phyloP scores from a whole-genome alignment of 2,797 vertebrate species.

The Melanotaenia pygmaea region DNA sequence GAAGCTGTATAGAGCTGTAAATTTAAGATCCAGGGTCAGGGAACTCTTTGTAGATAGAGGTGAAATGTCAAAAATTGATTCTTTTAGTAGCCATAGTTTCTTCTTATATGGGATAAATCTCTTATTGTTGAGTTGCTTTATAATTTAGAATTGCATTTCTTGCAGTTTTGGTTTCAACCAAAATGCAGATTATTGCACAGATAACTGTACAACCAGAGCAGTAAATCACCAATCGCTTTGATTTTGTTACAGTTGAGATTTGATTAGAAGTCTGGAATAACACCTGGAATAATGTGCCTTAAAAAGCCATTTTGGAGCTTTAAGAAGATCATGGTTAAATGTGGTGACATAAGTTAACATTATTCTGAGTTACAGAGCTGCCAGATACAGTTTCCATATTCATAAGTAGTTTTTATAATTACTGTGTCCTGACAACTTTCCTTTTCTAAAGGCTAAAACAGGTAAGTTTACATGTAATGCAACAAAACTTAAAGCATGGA shows the following conservation, averaged over 20 bases:
- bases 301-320: neutral
- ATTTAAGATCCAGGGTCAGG: conserved; percentile 77
- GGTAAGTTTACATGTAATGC: neutral
- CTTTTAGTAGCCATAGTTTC: conserved; percentile 73
- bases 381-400: neutral
- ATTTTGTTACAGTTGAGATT: neutral
- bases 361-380: neutral
- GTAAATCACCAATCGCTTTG: neutral
- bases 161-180: conserved; percentile 21
- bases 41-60: conserved; percentile 76
- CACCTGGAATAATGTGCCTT: neutral
- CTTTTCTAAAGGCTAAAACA: neutral
- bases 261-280: neutral
- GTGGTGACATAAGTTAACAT: neutral
- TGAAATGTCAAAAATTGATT: conserved; percentile 85
- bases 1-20: conserved; percentile 69
- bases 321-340: neutral
- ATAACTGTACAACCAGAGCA: neutral
- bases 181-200: conserved; percentile 9
- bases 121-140: conserved; percentile 60
- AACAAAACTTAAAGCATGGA: neutral
- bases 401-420: neutral
- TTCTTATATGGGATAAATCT: conserved; percentile 69
- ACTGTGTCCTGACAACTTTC: neutral
- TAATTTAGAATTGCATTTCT: conserved; percentile 27